These are phyloP conservation scores for Podotricha telesiphe DNA, from an alignment of 2,888 invertebrate species.

Conservation along the genomic window DNA sequence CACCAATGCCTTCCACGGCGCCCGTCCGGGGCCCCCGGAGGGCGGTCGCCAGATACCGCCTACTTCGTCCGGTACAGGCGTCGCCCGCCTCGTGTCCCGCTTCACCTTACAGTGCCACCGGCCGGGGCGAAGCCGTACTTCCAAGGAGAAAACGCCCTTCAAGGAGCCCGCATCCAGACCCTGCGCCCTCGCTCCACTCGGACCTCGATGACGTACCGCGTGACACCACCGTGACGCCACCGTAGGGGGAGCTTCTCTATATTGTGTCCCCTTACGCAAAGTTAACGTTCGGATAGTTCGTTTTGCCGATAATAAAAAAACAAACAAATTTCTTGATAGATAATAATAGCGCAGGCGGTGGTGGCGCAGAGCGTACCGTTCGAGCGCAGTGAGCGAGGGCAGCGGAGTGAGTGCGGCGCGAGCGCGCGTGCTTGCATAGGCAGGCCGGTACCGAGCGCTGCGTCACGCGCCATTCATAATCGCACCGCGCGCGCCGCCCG, in stretches of 20 bases:
- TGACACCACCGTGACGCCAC: not conserved
- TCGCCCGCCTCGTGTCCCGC: slow-evolving; percentile 79
- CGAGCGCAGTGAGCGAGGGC: slow-evolving; percentile 54
- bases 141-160: slow-evolving; percentile 66
- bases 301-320: not conserved
- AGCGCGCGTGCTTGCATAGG: slow-evolving; percentile 43
- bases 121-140: slow-evolving; percentile 57
- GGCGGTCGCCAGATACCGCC: slow-evolving; percentile 81
- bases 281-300: not conserved
- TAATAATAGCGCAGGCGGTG: slow-evolving; percentile 39
- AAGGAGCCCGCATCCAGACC: slow-evolving; percentile 47
- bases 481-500: slow-evolving; percentile 41
- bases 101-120: slow-evolving; percentile 64
- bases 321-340: slow-evolving; percentile 11
- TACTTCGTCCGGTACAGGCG: slow-evolving; percentile 83
- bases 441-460: slow-evolving; percentile 42
- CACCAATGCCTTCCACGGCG: slow-evolving; percentile 75
- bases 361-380: slow-evolving; percentile 50
- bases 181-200: slow-evolving; percentile 36
- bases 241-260: not conserved
- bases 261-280: not conserved
- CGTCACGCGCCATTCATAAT: slow-evolving; percentile 48
- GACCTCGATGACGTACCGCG: slow-evolving; percentile 21
- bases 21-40: slow-evolving; percentile 77
- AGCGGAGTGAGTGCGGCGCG: slow-evolving; percentile 49